Percentiles rank a stretch among this genome's conserved stretches.
Evolutionary conservation across 2,888 invertebrate species (phyloP).

Genomic region (Nomada hirtipes): DNA sequence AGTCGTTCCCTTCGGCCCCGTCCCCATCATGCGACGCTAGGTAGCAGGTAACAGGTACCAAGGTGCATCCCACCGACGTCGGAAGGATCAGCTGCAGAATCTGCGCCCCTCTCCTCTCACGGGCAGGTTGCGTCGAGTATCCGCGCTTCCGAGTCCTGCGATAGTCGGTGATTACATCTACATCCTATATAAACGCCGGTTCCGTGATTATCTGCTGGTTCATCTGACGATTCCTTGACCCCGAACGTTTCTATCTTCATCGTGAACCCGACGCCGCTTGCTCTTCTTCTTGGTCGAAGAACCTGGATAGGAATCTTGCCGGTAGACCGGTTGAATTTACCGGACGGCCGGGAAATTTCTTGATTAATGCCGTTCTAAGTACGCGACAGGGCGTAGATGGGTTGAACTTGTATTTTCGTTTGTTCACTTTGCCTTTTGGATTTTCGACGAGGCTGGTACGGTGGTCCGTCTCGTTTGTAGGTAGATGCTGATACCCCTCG

Average conservation of each 20-base stretch:
- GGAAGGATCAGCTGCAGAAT: constrained; percentile 50
- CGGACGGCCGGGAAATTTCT: constrained; percentile 12
- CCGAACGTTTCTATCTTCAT: constrained; percentile 54
- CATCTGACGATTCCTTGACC: constrained; percentile 63
- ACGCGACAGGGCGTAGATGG: constrained; percentile 16
- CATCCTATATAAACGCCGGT: constrained; percentile 69
- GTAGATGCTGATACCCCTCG: no score
- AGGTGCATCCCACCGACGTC: constrained; percentile 63
- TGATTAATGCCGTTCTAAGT: constrained; percentile 16
- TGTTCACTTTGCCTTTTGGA: constrained; percentile 1
- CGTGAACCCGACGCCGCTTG: constrained; percentile 1
- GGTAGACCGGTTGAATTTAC: constrained; percentile 32
- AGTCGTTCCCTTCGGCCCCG: constrained; percentile 74
- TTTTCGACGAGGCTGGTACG: not conserved
- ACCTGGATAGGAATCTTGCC: constrained; percentile 20
- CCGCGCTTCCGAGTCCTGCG: constrained; percentile 50
- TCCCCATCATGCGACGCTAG: constrained; percentile 68
- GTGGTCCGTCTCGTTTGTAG: no score
- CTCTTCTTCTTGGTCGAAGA: not conserved
- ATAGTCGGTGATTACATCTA: constrained; percentile 66
- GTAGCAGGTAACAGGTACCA: constrained; percentile 76
- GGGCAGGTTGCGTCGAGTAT: not conserved
- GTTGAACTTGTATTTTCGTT: not conserved
- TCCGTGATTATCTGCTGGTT: constrained; percentile 62
- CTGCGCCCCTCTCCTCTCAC: constrained; percentile 28